Evolutionary conservation across 2,888 invertebrate genomes (phyloP).

Genomic region (Drosophila mettleri): DNA sequence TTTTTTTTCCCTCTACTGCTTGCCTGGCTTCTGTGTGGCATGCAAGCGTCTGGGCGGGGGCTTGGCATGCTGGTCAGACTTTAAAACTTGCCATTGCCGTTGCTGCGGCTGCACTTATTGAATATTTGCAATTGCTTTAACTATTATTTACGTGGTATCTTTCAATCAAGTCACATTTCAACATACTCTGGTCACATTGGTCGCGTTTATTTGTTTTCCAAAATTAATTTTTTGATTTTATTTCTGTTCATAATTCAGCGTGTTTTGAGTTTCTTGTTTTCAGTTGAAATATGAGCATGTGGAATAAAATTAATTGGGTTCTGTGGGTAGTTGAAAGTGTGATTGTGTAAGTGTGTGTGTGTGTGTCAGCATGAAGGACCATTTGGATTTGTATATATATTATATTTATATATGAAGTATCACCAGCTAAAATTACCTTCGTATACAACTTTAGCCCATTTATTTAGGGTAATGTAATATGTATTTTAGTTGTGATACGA

Average conservation of each 20-base stretch:
- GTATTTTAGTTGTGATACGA: not conserved
- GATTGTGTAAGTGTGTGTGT: not conserved
- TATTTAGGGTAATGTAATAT: not conserved
- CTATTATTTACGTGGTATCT: constrained; percentile 32
- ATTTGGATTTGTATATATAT: too few species aligned
- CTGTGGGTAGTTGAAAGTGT: not conserved
- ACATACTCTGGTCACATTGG: constrained; percentile 8
- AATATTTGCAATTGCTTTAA: constrained; percentile 41
- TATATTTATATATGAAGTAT: too few species aligned
- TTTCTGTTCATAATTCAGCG: not conserved
- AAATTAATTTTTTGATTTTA: not conserved
- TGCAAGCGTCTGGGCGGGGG: constrained; percentile 23
- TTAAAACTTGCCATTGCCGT: constrained; percentile 38
- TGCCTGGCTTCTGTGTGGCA: constrained; percentile 44
- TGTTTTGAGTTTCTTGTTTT: not conserved
- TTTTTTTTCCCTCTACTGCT: constrained; percentile 52
- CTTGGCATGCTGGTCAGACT: constrained; percentile 28
- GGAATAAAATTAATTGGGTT: not conserved
- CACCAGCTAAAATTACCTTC: not conserved
- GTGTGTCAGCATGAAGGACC: not conserved
- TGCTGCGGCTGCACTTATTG: constrained; percentile 44
- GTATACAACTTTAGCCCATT: not conserved
- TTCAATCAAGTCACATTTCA: constrained; percentile 30
- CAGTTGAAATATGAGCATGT: not conserved
- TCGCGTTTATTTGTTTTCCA: constrained; percentile 6